Percentiles rank a stretch among this genome's conserved stretches.
Conservation (phyloP, 2,888 invertebrate genomes). For the Apeira syringaria region DNA sequence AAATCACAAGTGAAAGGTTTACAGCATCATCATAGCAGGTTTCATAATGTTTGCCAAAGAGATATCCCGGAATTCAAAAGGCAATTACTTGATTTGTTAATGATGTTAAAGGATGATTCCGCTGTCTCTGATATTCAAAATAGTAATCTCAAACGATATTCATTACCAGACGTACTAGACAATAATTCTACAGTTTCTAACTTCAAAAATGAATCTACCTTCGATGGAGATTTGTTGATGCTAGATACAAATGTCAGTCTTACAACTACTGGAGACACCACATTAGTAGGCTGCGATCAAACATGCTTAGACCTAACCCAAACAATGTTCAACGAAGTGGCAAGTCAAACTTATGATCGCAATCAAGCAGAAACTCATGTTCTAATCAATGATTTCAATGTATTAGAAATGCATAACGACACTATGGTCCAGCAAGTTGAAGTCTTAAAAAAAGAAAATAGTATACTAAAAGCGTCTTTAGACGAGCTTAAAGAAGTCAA, state of each 20-base stretch:
- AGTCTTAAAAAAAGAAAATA: slow-evolving; percentile 52
- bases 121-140: slow-evolving; percentile 40
- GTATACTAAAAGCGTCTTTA: slow-evolving; percentile 44
- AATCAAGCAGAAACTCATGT: slow-evolving; percentile 37
- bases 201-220: slow-evolving; percentile 66
- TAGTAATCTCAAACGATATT: slow-evolving; percentile 56
- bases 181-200: slow-evolving; percentile 45
- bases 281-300: slow-evolving; percentile 59
- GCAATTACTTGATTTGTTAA: slow-evolving; percentile 57
- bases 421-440: slow-evolving; percentile 41
- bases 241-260: slow-evolving; percentile 71
- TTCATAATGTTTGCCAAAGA: slow-evolving; percentile 67
- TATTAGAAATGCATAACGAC: slow-evolving; percentile 37
- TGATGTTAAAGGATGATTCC: slow-evolving; percentile 51
- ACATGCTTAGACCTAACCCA: slow-evolving; percentile 64
- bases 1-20: slow-evolving; percentile 66
- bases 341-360: slow-evolving; percentile 48
- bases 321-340: slow-evolving; percentile 51
- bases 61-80: slow-evolving; percentile 68
- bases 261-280: slow-evolving; percentile 58
- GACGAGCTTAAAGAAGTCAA: slow-evolving; percentile 33
- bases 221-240: slow-evolving; percentile 73
- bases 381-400: slow-evolving; percentile 39
- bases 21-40: slow-evolving; percentile 66
- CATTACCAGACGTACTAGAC: slow-evolving; percentile 61